Base-by-base conservation (phyloP, 2,113 vertebrate genomes). In the Blennius ocellaris region DNA sequence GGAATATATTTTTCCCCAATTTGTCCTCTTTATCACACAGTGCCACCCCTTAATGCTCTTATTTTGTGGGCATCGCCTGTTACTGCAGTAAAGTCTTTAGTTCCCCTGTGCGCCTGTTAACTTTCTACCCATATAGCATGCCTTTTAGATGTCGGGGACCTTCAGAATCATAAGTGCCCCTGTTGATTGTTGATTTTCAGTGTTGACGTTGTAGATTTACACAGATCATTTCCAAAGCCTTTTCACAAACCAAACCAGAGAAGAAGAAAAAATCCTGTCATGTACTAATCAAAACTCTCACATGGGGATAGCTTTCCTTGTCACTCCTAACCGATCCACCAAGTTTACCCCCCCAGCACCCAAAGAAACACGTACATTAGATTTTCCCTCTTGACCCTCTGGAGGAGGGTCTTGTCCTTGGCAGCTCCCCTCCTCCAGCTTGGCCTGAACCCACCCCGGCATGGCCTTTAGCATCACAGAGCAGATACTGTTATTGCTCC, bases 51-150 rank as follows among this genome's bases (percentile, higher is more conserved):
- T 54, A 53, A 56, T 73, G 61, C 66, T 54, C 15, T 0, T 51
- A 69, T 16, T 69, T 84, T 62, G 21, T 5, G 55, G 80, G 72
- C 73, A 15, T 43, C 57, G 55, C 77, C 73, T 78, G 66, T 72
- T 81, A 69, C 76, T 71, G 62, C 73, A 72, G 74, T 78, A 38
- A 67, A 66, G 43, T 73, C 73, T 65, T 67, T 62, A 44, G 66
- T 84, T 73, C 53, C 53, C 84, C 47, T 71, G 73, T 80, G 69
- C 59, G 21, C 63, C 77, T 80, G 73, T 73, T 72, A 63, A 64
- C 69, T 81, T 78, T 78, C 63, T 76, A 56, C 81, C 90, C 86
- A 80, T 89, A 72, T 83, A 82, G 91, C 91, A 92, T 90, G 91
- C 89, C 90, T 89, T 30, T 85, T 90, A 87, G 88, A 83, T 90